phyloP scores from a whole-genome alignment of 2,797 vertebrate genomes.

The Babyrousa celebensis region DNA sequence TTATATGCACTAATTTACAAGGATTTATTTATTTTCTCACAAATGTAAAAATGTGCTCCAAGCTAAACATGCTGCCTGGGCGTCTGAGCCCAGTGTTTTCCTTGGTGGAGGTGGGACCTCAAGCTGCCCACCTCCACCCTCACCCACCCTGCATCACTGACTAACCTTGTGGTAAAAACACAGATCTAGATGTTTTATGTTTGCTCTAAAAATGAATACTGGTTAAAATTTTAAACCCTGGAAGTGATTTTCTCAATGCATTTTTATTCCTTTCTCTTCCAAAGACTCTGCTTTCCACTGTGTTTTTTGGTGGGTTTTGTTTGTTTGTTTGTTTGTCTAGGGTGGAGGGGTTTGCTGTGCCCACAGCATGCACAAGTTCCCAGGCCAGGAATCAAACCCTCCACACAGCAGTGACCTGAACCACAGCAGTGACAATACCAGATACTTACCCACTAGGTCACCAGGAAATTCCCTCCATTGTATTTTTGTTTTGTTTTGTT shows the following conservation, averaged over 20 bases:
- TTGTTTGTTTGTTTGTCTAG: too few relatives aligned
- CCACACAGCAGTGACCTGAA: too few relatives aligned
- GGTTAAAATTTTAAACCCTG: slow-evolving; percentile 60
- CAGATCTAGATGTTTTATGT: background rate
- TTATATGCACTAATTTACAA: slow-evolving; percentile 82
- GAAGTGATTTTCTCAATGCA: slow-evolving; percentile 64
- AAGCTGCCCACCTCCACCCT: background rate
- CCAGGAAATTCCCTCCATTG: too few relatives aligned
- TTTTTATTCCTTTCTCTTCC: slow-evolving; percentile 59
- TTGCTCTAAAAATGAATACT: slow-evolving; percentile 67
- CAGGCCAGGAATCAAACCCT: too few relatives aligned
- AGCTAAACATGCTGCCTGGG: slow-evolving; percentile 63
- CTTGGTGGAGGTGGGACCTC: slow-evolving; percentile 10
- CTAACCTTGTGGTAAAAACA: slow-evolving; percentile 17
- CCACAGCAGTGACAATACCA: too few relatives aligned
- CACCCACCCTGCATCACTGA: background rate
- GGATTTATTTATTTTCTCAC: slow-evolving; percentile 86
- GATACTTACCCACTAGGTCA: too few relatives aligned
- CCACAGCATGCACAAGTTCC: too few relatives aligned
- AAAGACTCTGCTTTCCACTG: slow-evolving; percentile 56
- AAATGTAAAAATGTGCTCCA: slow-evolving; percentile 79
- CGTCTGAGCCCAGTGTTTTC: slow-evolving; percentile 51
- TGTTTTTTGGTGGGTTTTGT: background rate
- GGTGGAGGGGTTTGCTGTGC: too few relatives aligned
- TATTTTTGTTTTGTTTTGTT: too few relatives aligned